These are phyloP conservation scores for Bagarius yarrelli DNA, from an alignment of 2,113 vertebrate genomes.

Conservation along the genomic window DNA sequence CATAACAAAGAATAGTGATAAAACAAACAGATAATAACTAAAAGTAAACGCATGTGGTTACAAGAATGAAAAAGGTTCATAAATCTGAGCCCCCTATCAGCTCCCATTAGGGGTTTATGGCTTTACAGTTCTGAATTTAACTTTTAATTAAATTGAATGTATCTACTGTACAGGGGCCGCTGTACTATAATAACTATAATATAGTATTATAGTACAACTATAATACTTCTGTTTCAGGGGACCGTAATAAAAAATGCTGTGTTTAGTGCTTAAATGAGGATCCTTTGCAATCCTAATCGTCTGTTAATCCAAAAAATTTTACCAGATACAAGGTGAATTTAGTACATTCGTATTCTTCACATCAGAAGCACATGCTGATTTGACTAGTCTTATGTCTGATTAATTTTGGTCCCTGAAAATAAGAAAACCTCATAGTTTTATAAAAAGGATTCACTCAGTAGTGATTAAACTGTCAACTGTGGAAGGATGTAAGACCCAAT, in stretches of 20 bases:
- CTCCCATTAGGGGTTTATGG: not conserved
- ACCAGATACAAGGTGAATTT: not conserved
- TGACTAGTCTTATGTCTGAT: not conserved
- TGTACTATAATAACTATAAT: not conserved
- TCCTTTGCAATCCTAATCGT: not conserved
- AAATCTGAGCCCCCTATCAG: not conserved
- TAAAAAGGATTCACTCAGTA: not conserved
- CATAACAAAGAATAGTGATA: not conserved
- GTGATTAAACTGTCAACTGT: not conserved
- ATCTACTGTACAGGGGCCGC: not conserved
- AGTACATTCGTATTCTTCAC: not conserved
- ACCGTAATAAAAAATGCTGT: not conserved
- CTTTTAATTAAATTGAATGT: not conserved
- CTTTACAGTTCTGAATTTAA: not conserved
- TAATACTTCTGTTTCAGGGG: not conserved
- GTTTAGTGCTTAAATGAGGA: not conserved
- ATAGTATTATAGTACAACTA: not conserved
- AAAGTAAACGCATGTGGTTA: not conserved
- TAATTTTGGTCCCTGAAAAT: not conserved
- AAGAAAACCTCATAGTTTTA: not conserved
- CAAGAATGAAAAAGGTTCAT: not conserved
- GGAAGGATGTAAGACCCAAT: not conserved
- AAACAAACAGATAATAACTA: not conserved
- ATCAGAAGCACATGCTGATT: not conserved
- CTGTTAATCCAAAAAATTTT: not conserved